Percentiles rank a stretch among this genome's conserved stretches.
These are phyloP conservation scores for Cavia porcellus DNA, from an alignment of 2,113 vertebrate genomes.

Conservation along the genomic window DNA sequence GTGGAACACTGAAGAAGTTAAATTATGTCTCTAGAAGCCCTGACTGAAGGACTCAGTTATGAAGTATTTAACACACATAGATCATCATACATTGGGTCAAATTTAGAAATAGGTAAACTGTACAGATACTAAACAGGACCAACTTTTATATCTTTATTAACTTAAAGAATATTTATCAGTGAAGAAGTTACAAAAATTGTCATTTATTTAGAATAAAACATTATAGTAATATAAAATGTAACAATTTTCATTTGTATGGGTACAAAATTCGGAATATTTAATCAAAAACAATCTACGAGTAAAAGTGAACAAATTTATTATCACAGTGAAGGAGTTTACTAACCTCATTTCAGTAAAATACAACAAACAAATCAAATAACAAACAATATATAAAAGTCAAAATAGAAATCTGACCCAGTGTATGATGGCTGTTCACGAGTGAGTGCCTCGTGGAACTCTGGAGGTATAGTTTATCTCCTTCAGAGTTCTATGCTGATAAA, in stretches of 20 bases:
- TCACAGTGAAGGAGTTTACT: background rate
- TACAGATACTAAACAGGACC: background rate
- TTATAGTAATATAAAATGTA: background rate
- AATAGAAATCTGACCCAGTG: background rate
- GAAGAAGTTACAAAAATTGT: background rate
- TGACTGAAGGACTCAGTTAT: background rate
- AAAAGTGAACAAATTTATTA: background rate
- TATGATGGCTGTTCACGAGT: background rate
- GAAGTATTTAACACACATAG: background rate
- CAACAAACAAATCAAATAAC: background rate
- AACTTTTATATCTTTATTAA: background rate
- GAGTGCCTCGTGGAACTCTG: background rate
- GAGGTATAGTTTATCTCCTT: background rate
- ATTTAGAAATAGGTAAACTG: background rate
- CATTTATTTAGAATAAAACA: background rate
- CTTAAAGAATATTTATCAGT: background rate
- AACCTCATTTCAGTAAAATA: background rate
- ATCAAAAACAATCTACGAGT: background rate
- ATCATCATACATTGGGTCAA: background rate
- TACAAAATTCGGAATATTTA: background rate
- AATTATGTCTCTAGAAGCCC: background rate
- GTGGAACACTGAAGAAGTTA: background rate
- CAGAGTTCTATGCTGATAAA: background rate
- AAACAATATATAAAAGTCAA: background rate
- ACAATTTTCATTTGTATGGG: background rate